Conservation (phyloP, 2,113 vertebrate species). For the Calidris pugnax region DNA sequence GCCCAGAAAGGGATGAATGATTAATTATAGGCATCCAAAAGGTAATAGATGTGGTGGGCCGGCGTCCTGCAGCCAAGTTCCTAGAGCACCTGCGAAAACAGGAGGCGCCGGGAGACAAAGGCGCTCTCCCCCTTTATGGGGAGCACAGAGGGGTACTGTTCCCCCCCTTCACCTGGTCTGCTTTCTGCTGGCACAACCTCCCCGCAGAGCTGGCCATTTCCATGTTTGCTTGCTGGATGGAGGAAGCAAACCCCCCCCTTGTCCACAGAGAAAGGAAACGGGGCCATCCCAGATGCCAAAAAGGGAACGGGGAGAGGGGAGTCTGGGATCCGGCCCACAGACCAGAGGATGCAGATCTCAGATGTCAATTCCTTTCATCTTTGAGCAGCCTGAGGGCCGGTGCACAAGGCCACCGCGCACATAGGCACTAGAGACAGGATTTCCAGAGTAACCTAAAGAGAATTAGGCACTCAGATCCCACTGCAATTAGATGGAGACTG, state of each 20-base stretch:
- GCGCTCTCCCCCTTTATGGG: background rate
- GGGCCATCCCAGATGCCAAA: background rate
- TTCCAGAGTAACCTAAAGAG: background rate
- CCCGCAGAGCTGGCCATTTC: background rate
- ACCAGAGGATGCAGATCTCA: background rate
- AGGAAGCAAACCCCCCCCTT: background rate
- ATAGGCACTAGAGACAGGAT: accelerated
- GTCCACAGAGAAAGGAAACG: background rate
- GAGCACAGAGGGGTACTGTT: constrained; percentile 71
- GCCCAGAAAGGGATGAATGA: constrained; percentile 79
- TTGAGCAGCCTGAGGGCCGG: accelerated
- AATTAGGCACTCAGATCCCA: background rate
- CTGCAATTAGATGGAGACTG: accelerated
- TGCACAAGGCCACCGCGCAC: accelerated
- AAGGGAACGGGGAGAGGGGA: background rate
- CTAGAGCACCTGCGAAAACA: constrained; percentile 77
- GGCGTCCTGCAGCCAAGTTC: constrained; percentile 63
- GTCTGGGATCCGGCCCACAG: background rate
- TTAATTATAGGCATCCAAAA: constrained; percentile 77
- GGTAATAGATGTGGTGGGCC: constrained; percentile 76
- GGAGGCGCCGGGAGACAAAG: constrained; percentile 61
- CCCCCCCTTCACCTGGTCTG: constrained; percentile 69
- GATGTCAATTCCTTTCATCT: background rate
- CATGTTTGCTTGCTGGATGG: background rate
- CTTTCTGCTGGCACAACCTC: constrained; percentile 51